Evolutionary conservation across 2,888 invertebrate species (phyloP).

Genomic region (Hipparchia semele): DNA sequence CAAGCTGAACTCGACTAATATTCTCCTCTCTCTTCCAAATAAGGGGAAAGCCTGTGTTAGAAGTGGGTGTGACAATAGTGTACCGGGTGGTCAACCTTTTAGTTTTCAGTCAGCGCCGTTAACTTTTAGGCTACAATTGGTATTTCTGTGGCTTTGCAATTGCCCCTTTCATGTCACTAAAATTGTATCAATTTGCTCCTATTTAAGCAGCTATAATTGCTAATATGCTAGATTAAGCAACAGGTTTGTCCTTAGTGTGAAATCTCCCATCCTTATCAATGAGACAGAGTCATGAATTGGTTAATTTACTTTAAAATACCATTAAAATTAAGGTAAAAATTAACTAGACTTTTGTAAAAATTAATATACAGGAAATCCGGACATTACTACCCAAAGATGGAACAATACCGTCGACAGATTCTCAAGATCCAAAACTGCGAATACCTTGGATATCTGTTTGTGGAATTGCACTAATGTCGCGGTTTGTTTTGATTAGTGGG

Average conservation of each 20-base stretch:
- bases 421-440: too few species aligned
- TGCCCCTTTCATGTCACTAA: neutral
- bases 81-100: too few species aligned
- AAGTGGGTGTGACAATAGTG: too few species aligned
- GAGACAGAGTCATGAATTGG: neutral
- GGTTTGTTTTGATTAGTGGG: conserved; percentile 31
- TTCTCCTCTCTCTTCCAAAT: neutral
- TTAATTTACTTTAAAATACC: neutral
- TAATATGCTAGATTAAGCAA: neutral
- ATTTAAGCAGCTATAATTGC: neutral
- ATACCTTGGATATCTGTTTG: too few species aligned
- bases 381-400: too few species aligned
- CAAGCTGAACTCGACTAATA: neutral
- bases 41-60: too few species aligned
- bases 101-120: too few species aligned
- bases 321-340: neutral
- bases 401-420: too few species aligned
- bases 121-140: neutral
- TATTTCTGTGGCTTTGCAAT: neutral
- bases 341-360: neutral
- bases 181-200: neutral
- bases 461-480: too few species aligned
- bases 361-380: neutral
- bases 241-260: neutral
- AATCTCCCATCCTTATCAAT: neutral